Percentiles rank a stretch among this genome's conserved stretches.
Conservation (phyloP, 2,888 invertebrate species). For the Pecten maximus region DNA sequence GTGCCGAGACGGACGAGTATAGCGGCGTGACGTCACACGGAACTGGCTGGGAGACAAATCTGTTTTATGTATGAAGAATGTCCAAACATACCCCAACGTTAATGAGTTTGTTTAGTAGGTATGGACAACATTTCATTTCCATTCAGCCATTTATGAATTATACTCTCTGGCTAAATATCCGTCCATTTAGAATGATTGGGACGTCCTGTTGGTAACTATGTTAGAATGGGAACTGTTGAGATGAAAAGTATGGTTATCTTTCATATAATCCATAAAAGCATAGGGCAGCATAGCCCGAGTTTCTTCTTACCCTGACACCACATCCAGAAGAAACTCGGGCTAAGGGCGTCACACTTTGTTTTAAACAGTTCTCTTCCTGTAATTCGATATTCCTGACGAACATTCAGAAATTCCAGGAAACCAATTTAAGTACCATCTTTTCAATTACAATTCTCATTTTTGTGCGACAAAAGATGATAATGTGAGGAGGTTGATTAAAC, state of each 20-base stretch:
- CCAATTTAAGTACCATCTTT: neutral
- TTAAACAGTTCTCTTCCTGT: neutral
- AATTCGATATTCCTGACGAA: neutral
- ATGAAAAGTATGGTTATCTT: neutral
- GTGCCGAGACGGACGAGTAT: neutral
- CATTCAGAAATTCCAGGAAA: neutral
- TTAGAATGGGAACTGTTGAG: neutral
- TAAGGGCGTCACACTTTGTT: no score
- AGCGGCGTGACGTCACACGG: neutral
- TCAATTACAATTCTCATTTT: neutral
- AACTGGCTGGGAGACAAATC: constrained; percentile 4
- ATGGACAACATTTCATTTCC: neutral
- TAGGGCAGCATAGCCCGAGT: no score
- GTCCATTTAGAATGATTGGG: neutral
- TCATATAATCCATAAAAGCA: neutral
- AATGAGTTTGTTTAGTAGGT: constrained; percentile 22
- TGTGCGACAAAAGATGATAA: neutral
- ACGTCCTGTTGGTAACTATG: neutral
- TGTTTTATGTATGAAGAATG: neutral
- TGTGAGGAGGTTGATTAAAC: neutral
- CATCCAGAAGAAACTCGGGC: no score
- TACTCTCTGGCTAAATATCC: neutral
- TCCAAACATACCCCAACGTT: neutral
- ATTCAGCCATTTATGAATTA: neutral
- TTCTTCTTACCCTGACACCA: neutral